Percentiles rank a stretch among this genome's conserved stretches.
Evolutionary conservation across 2,113 vertebrate species (phyloP).

Genomic region (Paratilapia polleni): DNA sequence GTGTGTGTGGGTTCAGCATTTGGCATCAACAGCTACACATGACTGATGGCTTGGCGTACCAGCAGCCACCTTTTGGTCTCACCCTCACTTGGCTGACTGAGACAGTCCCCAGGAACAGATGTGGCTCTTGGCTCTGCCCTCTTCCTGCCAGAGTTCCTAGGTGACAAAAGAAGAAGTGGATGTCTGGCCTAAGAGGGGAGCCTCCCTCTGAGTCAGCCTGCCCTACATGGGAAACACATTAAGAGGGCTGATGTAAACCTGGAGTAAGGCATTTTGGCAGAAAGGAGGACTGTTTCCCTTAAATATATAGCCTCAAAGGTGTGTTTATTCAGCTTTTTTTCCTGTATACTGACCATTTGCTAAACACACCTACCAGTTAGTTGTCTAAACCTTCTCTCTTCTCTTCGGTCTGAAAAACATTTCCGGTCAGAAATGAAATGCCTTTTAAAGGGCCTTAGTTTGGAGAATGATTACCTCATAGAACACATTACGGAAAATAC

Average conservation of each 20-base stretch:
- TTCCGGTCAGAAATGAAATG: slow-evolving; percentile 1
- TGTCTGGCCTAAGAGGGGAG: neutral
- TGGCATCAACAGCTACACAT: neutral
- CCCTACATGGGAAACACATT: slow-evolving; percentile 33
- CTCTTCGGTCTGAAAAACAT: neutral
- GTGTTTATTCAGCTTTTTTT: neutral
- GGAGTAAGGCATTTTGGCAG: neutral
- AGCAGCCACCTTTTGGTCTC: neutral
- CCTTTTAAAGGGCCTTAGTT: neutral
- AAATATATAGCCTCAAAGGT: neutral
- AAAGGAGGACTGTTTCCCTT: neutral
- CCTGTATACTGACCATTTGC: neutral
- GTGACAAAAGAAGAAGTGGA: neutral
- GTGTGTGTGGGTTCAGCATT: neutral
- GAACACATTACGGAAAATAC: slow-evolving; percentile 38
- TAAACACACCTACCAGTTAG: neutral
- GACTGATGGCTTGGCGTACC: neutral
- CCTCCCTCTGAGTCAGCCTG: slow-evolving; percentile 59
- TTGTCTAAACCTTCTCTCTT: neutral
- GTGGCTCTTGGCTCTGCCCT: neutral
- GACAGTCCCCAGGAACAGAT: neutral
- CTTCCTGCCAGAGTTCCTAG: neutral
- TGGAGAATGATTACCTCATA: slow-evolving; percentile 40
- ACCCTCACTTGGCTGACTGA: neutral
- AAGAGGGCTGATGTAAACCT: slow-evolving; percentile 49